Conservation (phyloP, 2,113 vertebrate species). For the Monarcha castaneiventris region DNA sequence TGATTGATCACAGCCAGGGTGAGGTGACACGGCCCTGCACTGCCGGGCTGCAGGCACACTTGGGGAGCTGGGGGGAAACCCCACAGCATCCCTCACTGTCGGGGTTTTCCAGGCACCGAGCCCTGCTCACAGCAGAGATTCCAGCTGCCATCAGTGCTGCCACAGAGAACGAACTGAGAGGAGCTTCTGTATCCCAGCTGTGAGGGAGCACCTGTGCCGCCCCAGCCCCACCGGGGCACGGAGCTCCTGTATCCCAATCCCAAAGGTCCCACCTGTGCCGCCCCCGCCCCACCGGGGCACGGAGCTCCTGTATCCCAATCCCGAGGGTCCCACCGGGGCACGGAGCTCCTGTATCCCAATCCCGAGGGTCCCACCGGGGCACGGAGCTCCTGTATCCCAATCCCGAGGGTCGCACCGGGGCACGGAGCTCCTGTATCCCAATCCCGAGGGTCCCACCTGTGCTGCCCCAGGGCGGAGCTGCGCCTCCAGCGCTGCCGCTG, state of each 20-base stretch:
- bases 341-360: not conserved
- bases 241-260: not conserved
- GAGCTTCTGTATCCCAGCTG: not conserved
- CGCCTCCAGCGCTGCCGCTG: not conserved
- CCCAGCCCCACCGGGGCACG: not conserved
- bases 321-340: not conserved
- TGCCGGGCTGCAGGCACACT: fast-evolving
- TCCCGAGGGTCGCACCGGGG: not conserved
- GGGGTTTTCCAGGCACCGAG: not conserved
- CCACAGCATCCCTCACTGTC: fast-evolving
- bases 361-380: not conserved
- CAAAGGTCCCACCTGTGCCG: fast-evolving
- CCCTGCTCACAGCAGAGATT: not conserved
- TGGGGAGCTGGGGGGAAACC: not conserved
- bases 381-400: not conserved
- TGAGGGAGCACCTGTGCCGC: not conserved
- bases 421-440: too few relatives aligned
- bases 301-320: not conserved
- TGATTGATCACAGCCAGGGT: too few relatives aligned
- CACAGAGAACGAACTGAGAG: not conserved
- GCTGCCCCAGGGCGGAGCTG: not conserved
- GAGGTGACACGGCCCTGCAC: not conserved
- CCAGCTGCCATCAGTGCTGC: fast-evolving
- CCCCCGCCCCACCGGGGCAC: not conserved
- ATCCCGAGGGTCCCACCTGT: not conserved